Base-by-base conservation (phyloP, 2,113 vertebrate species). In the Ceyx melanurus region DNA sequence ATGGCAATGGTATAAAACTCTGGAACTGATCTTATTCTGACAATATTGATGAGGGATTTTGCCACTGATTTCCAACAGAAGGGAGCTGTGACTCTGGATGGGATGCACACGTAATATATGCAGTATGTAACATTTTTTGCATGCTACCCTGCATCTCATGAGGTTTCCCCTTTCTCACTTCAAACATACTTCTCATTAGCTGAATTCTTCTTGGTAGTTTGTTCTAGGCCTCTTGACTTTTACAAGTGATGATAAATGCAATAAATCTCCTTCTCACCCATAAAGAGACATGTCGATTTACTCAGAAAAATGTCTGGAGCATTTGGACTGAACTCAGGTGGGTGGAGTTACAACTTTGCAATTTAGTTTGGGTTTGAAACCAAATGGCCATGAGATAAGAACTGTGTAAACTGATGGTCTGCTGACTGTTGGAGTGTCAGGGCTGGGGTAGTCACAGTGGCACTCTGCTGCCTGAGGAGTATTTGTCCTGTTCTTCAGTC, bases 201-300 rank as follows among this genome's bases (percentile, higher is more conserved):
- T 67, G 87, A 80, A 91, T 88, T 93, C 66, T 91, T 88, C 74
- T 51, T 92, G 64, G 87, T 84, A 72, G 61, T 87, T 73, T 88
- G 28, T 83, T 92, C 81, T 78, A 67, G 94, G 92, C 86, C 67
- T 77, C 94, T 96, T 94, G 93, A 96, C 77, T 95, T 96, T 90
- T 87, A 86, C 84, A 82, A 93, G 77, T 66, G 84, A 78, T 84
- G 67, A 80, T 92, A 94, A 96, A 94, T 58, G 91, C 4, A 22
- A 22, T 94, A 83, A 80, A 91, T 67, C 75, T 88, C 64, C 61
- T 29, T 80, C 81, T 91, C 90, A 70, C 60, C 13, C 37, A 61
- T 89, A 82, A 60, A 90, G 61, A 83, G 70, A 87, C 46, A 28
- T 83, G 83, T 95, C 95, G 77, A 92, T 89, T 84, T 80, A 94